Percentiles rank a stretch among this genome's conserved stretches.
phyloP scores from a whole-genome alignment of 2,113 vertebrate genomes.

The Barbus barbus region DNA sequence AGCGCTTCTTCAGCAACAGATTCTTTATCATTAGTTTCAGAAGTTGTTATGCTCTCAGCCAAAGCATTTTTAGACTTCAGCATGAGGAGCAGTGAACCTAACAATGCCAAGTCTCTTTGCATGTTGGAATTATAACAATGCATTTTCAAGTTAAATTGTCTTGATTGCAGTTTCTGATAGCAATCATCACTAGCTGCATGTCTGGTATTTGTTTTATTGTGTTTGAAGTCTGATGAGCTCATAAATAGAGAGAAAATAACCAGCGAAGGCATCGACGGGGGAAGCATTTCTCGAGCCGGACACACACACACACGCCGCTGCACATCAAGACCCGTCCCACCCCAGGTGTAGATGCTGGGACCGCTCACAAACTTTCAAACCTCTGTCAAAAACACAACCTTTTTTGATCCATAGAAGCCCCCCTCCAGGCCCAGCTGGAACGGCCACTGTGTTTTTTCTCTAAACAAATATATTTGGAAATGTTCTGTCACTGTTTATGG shows the following conservation, averaged over 20 bases:
- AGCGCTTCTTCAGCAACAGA: no score
- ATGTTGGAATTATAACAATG: conserved; percentile 46
- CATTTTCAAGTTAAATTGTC: conserved; percentile 63
- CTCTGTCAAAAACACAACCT: background rate
- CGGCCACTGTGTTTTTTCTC: conserved; percentile 57
- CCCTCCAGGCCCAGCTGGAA: conserved; percentile 45
- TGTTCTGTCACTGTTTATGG: conserved; percentile 71
- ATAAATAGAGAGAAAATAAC: conserved; percentile 58
- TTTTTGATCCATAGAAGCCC: conserved; percentile 21
- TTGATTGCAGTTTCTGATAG: conserved; percentile 71
- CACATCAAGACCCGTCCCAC: background rate
- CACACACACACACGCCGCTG: background rate
- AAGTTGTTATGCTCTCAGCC: background rate
- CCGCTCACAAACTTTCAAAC: conserved; percentile 5
- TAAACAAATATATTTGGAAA: conserved; percentile 74
- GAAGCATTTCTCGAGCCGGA: conserved; percentile 36
- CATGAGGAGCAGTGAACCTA: background rate
- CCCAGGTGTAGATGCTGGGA: conserved; percentile 15
- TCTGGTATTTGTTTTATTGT: conserved; percentile 64
- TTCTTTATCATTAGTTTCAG: background rate
- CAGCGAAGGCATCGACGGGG: conserved; percentile 6
- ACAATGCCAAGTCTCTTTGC: conserved; percentile 22
- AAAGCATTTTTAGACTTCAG: background rate
- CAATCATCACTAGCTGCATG: conserved; percentile 58
- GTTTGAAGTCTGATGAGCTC: conserved; percentile 70